Evolutionary conservation across 2,888 invertebrate genomes (phyloP).

Genomic region (Drosophila affinis): DNA sequence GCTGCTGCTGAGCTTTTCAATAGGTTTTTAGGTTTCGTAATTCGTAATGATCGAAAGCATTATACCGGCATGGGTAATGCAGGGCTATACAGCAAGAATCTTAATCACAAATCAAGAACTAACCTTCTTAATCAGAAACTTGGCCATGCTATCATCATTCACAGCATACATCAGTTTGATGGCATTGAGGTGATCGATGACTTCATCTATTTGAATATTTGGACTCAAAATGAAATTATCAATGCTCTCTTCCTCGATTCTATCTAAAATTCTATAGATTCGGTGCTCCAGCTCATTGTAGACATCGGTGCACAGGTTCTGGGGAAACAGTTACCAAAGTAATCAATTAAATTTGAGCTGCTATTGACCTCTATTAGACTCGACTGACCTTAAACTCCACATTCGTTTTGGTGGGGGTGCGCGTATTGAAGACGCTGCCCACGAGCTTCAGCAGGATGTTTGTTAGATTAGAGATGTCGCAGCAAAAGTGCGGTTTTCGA

Average conservation of each 20-base stretch:
- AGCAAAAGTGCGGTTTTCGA: conserved; percentile 62
- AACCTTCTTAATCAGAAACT: conserved; percentile 49
- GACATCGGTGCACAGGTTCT: conserved; percentile 58
- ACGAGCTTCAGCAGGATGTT: conserved; percentile 71
- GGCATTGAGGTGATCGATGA: conserved; percentile 55
- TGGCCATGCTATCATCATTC: conserved; percentile 43
- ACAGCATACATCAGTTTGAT: conserved; percentile 50
- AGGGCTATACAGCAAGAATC: too few species aligned
- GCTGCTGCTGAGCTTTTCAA: too few species aligned
- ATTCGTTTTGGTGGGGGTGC: conserved; percentile 58
- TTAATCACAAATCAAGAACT: conserved; percentile 4
- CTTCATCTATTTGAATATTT: neutral
- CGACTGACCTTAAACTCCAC: conserved; percentile 59
- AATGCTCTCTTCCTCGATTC: conserved; percentile 43
- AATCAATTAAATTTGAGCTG: too few species aligned
- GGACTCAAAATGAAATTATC: conserved; percentile 4
- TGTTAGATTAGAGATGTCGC: conserved; percentile 63
- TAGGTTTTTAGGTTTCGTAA: too few species aligned
- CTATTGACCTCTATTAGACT: too few species aligned
- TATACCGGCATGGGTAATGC: too few species aligned
- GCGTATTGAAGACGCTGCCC: conserved; percentile 71
- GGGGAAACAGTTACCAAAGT: neutral
- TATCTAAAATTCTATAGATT: conserved; percentile 40
- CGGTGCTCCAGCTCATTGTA: conserved; percentile 63
- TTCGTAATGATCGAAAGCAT: too few species aligned